Percentiles rank a stretch among this genome's conserved stretches.
phyloP scores from a whole-genome alignment of 2,113 vertebrate species.

The Struthio camelus region DNA sequence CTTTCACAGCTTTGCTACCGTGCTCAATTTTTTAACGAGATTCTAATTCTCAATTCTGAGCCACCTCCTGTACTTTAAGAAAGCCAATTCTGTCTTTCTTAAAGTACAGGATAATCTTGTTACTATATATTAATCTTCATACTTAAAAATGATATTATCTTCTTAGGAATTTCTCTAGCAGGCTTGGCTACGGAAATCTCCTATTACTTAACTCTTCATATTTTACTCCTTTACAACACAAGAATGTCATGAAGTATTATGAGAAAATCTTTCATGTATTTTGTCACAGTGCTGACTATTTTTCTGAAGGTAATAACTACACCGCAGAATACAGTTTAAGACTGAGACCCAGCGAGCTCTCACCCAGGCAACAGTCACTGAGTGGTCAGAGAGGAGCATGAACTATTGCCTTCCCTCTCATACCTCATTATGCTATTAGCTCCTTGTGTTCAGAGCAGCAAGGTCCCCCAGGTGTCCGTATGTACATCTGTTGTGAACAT shows the following conservation, averaged over 20 bases:
- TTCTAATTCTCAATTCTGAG: not conserved
- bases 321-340: not conserved
- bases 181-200: not conserved
- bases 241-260: not conserved
- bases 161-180: not conserved
- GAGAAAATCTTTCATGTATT: not conserved
- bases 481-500: not conserved
- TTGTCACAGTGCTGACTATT: not conserved
- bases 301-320: not conserved
- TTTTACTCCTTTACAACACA: not conserved
- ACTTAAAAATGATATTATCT: not conserved
- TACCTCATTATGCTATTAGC: rapidly evolving
- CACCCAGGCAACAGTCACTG: not conserved
- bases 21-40: not conserved
- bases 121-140: not conserved
- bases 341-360: not conserved
- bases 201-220: not conserved
- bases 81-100: not conserved
- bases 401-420: not conserved
- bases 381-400: not conserved
- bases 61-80: no score
- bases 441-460: not conserved
- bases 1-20: not conserved
- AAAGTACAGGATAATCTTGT: not conserved
- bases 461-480: not conserved